Base-by-base conservation (phyloP, 1,140 invertebrate genomes). In the Drosophila elegans region DNA sequence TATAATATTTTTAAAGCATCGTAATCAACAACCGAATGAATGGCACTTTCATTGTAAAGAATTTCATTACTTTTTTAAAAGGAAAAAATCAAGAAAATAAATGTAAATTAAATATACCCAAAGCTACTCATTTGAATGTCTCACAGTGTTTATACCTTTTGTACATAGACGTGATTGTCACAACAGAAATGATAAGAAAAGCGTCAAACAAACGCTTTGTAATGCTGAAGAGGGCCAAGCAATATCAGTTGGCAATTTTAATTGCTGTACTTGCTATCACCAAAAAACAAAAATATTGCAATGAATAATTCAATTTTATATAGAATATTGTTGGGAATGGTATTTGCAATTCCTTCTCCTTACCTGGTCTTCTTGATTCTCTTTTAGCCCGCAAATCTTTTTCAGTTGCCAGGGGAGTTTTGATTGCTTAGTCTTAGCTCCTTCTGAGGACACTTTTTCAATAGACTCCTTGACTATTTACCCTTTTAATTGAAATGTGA, bases 401-500 rank as follows among this genome's bases (percentile, higher is more conserved):
- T 21, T 16, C 27, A 12, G n/a, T 4, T 12, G 6, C 11, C 0
- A 27, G 45, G n/a, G 34, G 9, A 3, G 3, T 7, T 1, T 12
- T 53, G 4, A 34, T 12, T 10, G n/a, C 21, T 10, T 45, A 29
- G 16, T 62, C 16, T 41, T 10, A 12, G 21, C 12, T 34, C 4
- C 64, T 32, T n/a, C 32, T 7, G 39, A 59, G 27, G 51, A 38
- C 63, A 69, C 44, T 62, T 83, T 75, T 78, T 48, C 52, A 69
- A 86, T 78, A 73, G 64, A 74, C 72, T 55, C 52, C 74, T 46
- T 9, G 44, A 56, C 53, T 85, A 67, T 86, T 85, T 86, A 82
- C 36, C 52, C 53, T 81, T 60, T 42, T 77, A 86, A 86, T 85
- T 85, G 81, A 76, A 86, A 81, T 74, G 60, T 52, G 57, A 64